phyloP scores from a whole-genome alignment of 1,140 invertebrate species.

The Drosophila navojoa region DNA sequence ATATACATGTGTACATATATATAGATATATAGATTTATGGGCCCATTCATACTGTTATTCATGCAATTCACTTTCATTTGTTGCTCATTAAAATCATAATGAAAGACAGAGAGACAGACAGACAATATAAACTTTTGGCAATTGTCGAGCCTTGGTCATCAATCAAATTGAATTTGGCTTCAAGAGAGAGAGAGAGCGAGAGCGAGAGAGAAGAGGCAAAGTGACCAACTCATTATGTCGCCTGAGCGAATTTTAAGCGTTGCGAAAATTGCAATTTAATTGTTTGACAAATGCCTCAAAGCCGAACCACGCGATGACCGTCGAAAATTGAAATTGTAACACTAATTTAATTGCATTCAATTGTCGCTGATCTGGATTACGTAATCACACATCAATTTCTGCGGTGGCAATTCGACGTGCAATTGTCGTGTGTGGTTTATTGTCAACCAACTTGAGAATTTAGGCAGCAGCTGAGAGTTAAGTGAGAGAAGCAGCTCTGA shows the following conservation, averaged over 20 bases:
- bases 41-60: conserved; percentile 4
- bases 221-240: conserved; percentile 12
- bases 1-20: too few relatives aligned
- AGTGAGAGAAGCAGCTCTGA: too few relatives aligned
- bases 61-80: conserved; percentile 63
- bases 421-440: neutral
- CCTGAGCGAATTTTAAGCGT: conserved; percentile 68
- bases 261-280: conserved; percentile 71
- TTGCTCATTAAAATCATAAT: conserved; percentile 78
- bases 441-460: neutral
- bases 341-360: conserved; percentile 47
- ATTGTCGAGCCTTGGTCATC: conserved; percentile 46
- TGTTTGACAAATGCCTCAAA: conserved; percentile 50
- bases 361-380: conserved; percentile 14
- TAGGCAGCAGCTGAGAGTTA: too few relatives aligned
- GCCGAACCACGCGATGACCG: neutral
- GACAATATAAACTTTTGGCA: conserved; percentile 36
- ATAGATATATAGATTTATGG: conserved; percentile 2
- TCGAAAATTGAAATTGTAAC: conserved; percentile 15
- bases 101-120: conserved; percentile 15
- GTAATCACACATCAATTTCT: neutral
- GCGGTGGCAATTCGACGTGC: too few relatives aligned
- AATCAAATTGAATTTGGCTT: conserved; percentile 56
- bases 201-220: neutral
- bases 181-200: neutral